Evolutionary conservation across 2,113 vertebrate genomes (phyloP), one percentile per base, ranked within the genome.

Genomic region (Podocnemis expansa): DNA sequence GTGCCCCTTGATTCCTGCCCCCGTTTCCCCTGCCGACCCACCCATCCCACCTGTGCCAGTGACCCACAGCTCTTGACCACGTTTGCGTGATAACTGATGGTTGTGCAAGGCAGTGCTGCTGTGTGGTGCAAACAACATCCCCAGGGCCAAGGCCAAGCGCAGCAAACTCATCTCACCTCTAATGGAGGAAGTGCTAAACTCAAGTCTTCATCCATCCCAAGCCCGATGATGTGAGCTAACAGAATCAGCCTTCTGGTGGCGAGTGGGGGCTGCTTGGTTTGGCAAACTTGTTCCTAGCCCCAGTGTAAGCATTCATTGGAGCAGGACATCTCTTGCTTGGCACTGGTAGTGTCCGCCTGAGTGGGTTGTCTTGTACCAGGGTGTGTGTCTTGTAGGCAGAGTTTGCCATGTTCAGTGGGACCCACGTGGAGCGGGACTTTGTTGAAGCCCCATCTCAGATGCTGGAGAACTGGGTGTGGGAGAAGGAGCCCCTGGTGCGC

Each of bases 391-490:
- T n/a, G 4, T 96, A 99, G 99, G 98, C 99, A 0, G 99, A 99
- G 93, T 99, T 99, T 10, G 99, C 99, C 96, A 99, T 99, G 99
- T 99, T 99, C 98, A 99, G 99, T 0, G 99, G 99, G 81, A 99
- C 99, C 0, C 99, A 99, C 0, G 99, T 99, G 97, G 99, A 99
- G 97, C 90, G 99, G 16, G 99, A 99, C 95, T 99, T 99, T 0
- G 99, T 99, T 80, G 99, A 99, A 96, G 99, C 99, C 0, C 99
- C 99, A 0, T 99, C 99, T 0, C 99, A 99, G 98, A 99, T 99
- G 99, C 78, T 99, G 98, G 99, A 99, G 98, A 99, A 99, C 97
- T 99, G 99, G 99, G 99, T 99, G 43, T 99, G 99, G 99, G 99
- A 99, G 97, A 98, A 98, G 95, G 99, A 99, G 96, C 99, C 99